Base-by-base conservation (phyloP, 1,140 invertebrate genomes). In the Temnothorax nylanderi region DNA sequence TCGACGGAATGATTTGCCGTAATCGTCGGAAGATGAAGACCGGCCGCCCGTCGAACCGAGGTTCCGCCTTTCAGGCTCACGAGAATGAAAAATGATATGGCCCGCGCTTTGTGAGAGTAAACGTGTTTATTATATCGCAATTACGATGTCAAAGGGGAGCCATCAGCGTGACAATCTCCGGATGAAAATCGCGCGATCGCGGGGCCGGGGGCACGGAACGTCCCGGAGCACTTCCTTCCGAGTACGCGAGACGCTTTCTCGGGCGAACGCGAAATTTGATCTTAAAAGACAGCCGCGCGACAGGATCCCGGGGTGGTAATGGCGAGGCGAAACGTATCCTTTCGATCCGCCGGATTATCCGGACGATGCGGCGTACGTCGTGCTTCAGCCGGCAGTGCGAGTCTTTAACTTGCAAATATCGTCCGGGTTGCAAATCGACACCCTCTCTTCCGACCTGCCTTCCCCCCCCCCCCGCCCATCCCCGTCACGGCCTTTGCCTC, bases 361-460 rank as follows among this genome's bases (percentile, higher is more conserved):
- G 54, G 47, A 65, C 72, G 75, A 78, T 34, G 58, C 37, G 74
- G 60, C 49, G 84, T 78, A 64, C 82, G 44, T 85, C 32, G 82
- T 21, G 60, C 44, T 65, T 21, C 26, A 32, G 44, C 16, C 41
- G 41, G 32, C 64, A 67, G 44, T 75, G 74, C 49, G 54, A 58
- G 60, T 47, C 67, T 69, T 71, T 77, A 51, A 69, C 76, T 80
- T 62, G 58, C 64, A 58, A 65, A 77, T 82, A 78, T 41, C 62
- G 54, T 85, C 74, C 49, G 80, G 86, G 84, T 87, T 81, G 85
- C 86, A 87, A 90, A 89, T 90, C 81, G 82, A 56, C 82, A 82
- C 67, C 21, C 71, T 37, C 16, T 47, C 41, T 13, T 44, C 10
- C 44, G 32, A 16, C n/a, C 56, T 62, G 13, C 21, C 37, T 34